Base-by-base conservation (phyloP, 2,113 vertebrate species). In the Fregata magnificens region DNA sequence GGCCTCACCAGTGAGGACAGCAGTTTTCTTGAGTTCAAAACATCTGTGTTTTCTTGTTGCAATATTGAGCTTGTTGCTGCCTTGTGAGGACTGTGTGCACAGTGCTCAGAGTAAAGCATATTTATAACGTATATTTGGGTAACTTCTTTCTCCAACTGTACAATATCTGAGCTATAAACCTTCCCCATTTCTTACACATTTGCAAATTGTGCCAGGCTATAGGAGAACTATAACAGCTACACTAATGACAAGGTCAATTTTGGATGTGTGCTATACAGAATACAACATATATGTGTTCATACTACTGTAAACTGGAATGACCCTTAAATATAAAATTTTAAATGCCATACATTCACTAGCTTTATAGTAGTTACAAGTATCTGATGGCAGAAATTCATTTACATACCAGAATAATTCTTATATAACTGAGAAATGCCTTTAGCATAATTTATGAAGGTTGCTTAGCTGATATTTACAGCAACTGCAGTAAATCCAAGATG, bases 391-490 rank as follows among this genome's bases (percentile, higher is more conserved):
- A 40, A 53, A 71, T 15, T 63, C 3, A 69, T 78, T 73, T 86
- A 56, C 14, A 10, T 8, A 38, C 21, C 88, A 63, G 50, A 72
- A 90, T 63, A 79, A 82, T 84, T 83, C 55, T 80, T 94, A 56
- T 47, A 67, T 71, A 94, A 85, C 34, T 47, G 63, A 93, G 71
- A 79, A 93, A 86, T 55, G 66, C 93, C 92, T 92, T 90, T 88
- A 93, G 91, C 93, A 96, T 95, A 90, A 97, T 95, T 92, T 93
- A 91, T 86, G 83, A 88, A 72, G 67, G 82, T 59, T 95, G 90
- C 67, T 95, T 88, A 84, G 76, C 63, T 94, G 92, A 77, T 95
- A 83, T 95, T 97, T 97, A 82, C 84, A 84, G 91, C 93, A 93
- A 65, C 93, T 82, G 79, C 84, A 82, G 47, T 78, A 96, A 96